Conservation (phyloP, 92 coral and sea anemone species). For the Diadumene lineata region DNA sequence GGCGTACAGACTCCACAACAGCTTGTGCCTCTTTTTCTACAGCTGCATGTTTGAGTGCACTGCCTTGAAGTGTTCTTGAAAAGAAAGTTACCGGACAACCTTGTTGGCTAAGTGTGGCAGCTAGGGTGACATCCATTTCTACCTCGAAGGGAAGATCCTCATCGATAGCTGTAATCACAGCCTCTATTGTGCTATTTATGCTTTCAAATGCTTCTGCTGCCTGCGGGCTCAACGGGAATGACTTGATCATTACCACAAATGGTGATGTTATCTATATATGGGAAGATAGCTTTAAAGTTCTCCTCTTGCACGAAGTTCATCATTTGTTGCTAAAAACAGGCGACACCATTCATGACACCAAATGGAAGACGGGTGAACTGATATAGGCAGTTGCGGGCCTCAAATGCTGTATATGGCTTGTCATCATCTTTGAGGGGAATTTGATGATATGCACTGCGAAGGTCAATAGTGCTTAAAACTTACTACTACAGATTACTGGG, state of each 20-base stretch:
- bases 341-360: constrained; percentile 52
- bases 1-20: constrained; percentile 45
- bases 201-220: constrained; percentile 49
- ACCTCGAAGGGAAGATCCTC: constrained; percentile 56
- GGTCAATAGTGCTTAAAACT: constrained; percentile 53
- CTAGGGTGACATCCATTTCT: constrained; percentile 49
- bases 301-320: constrained; percentile 44
- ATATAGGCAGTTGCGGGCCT: constrained; percentile 41
- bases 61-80: constrained; percentile 26
- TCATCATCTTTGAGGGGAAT: constrained; percentile 46
- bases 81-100: constrained; percentile 40
- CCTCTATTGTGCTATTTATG: constrained; percentile 46
- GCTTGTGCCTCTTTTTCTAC: constrained; percentile 49
- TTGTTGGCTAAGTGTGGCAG: constrained; percentile 47
- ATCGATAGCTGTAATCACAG: constrained; percentile 40
- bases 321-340: constrained; percentile 53
- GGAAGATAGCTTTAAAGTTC: constrained; percentile 43
- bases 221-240: constrained; percentile 32
- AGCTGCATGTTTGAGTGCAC: constrained; percentile 38
- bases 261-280: constrained; percentile 43
- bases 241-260: constrained; percentile 42
- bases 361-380: constrained; percentile 67
- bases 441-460: constrained; percentile 56
- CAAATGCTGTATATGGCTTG: constrained; percentile 61
- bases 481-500: constrained; percentile 40